Base-by-base conservation (phyloP, 2,113 vertebrate species). In the Phalacrocorax pelagicus region DNA sequence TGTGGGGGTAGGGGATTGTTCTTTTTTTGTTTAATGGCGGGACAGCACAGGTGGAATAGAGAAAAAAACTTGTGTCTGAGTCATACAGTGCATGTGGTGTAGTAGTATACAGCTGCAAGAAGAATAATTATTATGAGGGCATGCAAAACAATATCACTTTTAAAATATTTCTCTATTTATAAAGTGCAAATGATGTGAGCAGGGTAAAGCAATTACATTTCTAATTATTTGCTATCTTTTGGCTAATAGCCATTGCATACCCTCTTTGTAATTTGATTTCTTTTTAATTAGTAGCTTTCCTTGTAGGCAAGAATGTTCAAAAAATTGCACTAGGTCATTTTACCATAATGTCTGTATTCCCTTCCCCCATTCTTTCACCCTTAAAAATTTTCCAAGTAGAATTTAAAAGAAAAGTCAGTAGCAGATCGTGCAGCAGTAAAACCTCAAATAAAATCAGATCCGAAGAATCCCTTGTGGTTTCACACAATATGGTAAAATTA, bases 401-500 rank as follows among this genome's bases (percentile, higher is more conserved):
- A 89, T 86, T 84, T 1, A 42, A 66, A 77, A 70, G 2, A 19
- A 44, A 70, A 94, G 80, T 94, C 97, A 97, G 98, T 98, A 98
- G 98, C 98, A 98, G 91, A 97, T 95, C 59, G 15, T 92, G 94
- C 87, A 95, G 88, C 97, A 98, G 94, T 97, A 97, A 98, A 98
- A 98, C 98, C 97, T 96, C 98, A 98, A 98, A 97, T 97, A 98
- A 98, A 98, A 98, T 96, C 90, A 81, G 79, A 96, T 98, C 96
- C 95, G 97, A 97, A 98, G 97, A 98, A 97, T 97, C 98, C 95
- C 97, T 98, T 98, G 96, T 88, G 98, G 98, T 98, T 98, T 98
- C 97, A 96, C 97, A 97, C 98, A 97, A 96, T 98, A 98, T 98
- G 98, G 98, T 98, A 98, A 98, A 98, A 98, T 98, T 98, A 97